Base-by-base conservation (phyloP, 2,888 invertebrate species). In the Acleris cristana region DNA sequence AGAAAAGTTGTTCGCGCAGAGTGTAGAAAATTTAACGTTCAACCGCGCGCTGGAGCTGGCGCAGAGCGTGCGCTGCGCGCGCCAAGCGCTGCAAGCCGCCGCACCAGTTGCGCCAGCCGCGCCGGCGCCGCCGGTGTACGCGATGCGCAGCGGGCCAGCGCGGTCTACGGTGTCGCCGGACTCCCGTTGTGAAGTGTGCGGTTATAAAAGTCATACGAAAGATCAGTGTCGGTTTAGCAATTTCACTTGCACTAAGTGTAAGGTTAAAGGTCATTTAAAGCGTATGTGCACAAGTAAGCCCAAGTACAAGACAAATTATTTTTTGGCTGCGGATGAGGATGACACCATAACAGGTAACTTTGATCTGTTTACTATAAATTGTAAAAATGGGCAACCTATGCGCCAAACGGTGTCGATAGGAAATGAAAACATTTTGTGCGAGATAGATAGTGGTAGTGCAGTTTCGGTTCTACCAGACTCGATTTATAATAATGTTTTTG, bases 371-470 rank as follows among this genome's bases (percentile, higher is more conserved):
- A 61, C 57, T 59, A 69, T 71, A 49, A 23, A 61, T 19, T 63
- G 57, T 3, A 19, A 57, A 2, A 52, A 64, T 26, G 62, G 69
- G 18, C 14, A 67, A 18, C 64, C 69, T 12, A 69, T 70, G 68
- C 65, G 21, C 18, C 63, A 68, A 45, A 30, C 45, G 6, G 61
- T 70, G 12, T 26, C 12, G 8, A 58, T 70, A 45, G 62, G 8
- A 21, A 51, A 51, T 40, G 18, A 49, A 52, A 34, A 21, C 2
- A 44, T 67, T 53, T 53, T 61, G 18, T 67, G 70, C 19, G 67
- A 70, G 34, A 23, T 70, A 1, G 68, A 70, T 26, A 68, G 70
- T 54, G 70, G 70, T 48, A 70, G 70, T 49, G 67, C 70, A 1
- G 66, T 70, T 21, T 70, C 70, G 0, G 70, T 67, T 4, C 53